Base-by-base conservation (phyloP, 2,113 vertebrate genomes). In the Podilymbus podiceps region DNA sequence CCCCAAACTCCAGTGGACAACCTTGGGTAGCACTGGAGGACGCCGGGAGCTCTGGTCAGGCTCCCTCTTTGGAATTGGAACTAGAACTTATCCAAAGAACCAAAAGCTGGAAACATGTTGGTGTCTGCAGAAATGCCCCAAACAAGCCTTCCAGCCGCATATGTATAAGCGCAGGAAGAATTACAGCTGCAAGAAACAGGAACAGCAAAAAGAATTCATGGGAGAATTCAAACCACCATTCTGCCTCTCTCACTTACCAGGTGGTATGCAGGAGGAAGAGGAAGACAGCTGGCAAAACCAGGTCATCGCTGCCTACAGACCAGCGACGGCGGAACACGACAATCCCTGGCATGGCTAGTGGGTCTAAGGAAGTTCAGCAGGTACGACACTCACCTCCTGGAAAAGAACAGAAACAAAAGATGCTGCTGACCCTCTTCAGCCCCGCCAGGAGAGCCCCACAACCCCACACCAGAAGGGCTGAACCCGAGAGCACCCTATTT, bases 261-360 rank as follows among this genome's bases (percentile, higher is more conserved):
- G 99, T 98, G 97, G 99, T 99, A 96, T 99, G 99, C 89, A 99
- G 98, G 88, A 99, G 97, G 97, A 99, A 99, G 94, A 99, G 99
- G 97, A 99, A 99, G 98, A 99, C 97, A 59, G 99, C 99, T 6
- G 99, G 99, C 98, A 99, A 97, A 98, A 99, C 99, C 94, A 99
- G 99, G 99, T 99, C 99, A 99, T 99, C 99, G 95, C 99, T 99
- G 98, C 99, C 99, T 95, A 99, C 99, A 99, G 99, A 99, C 99
- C 99, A 99, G 98, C 99, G 99, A 95, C 99, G 98, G 98, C 99
- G 99, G 98, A 99, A 99, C 98, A 99, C 99, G 94, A 99, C 99
- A 95, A 99, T 99, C 95, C 99, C 99, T 96, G 99, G 99, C 99
- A 98, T 98, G 98, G 98, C 98, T 98, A 97, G 97, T 15, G 3